Percentiles rank a stretch among this genome's conserved stretches.
Conservation (phyloP, 53 echinoderm and acorn worm species). For the Mesocentrotus franciscanus region DNA sequence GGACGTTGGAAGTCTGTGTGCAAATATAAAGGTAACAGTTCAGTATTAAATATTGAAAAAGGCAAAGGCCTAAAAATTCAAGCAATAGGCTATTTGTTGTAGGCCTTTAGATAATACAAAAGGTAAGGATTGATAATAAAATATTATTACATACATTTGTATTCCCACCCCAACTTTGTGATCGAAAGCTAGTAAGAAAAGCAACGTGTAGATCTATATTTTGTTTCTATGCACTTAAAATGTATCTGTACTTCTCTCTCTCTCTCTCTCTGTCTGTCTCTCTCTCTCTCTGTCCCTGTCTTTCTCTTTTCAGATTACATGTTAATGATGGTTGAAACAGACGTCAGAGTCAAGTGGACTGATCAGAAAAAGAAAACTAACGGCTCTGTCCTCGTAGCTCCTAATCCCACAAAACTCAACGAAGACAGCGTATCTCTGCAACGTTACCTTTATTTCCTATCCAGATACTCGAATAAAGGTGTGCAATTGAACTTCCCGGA, state of each 20-base stretch:
- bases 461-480: slow-evolving; percentile 93
- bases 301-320: slow-evolving; percentile 72
- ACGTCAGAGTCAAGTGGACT: slow-evolving; percentile 73
- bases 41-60: no score
- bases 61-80: no score
- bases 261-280: neutral
- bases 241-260: neutral
- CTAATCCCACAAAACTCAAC: slow-evolving; percentile 41
- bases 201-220: no score
- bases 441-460: slow-evolving; percentile 79
- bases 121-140: no score
- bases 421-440: slow-evolving; percentile 67
- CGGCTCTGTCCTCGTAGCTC: slow-evolving; percentile 67
- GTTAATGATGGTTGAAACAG: slow-evolving; percentile 89
- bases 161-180: no score
- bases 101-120: no score
- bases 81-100: no score
- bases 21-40: no score
- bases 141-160: no score
- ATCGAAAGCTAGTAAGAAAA: no score
- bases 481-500: slow-evolving; percentile 78
- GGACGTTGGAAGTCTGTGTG: neutral
- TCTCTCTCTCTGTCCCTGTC: neutral
- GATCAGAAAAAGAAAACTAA: slow-evolving; percentile 65
- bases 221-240: no score